Evolutionary conservation across 2,113 vertebrate species (phyloP).

Genomic region (Urocynchramus pylzowi): DNA sequence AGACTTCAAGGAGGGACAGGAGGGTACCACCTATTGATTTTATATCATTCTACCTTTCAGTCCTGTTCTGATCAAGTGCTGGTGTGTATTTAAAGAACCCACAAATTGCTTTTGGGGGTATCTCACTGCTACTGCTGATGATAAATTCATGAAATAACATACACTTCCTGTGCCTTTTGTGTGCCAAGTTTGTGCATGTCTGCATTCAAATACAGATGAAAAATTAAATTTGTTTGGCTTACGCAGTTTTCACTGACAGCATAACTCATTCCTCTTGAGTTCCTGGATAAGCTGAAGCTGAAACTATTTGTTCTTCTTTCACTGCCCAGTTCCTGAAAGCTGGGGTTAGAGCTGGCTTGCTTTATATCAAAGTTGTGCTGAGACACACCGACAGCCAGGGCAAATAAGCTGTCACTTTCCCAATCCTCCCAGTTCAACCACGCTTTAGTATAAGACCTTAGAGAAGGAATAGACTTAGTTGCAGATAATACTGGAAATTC

Average conservation of each 20-base stretch:
- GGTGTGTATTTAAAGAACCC: background rate
- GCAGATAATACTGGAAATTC: background rate
- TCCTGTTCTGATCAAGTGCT: background rate
- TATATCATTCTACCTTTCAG: background rate
- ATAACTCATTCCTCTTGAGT: slow-evolving; percentile 42
- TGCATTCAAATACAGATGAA: slow-evolving; percentile 35
- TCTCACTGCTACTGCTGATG: background rate
- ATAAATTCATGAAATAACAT: background rate
- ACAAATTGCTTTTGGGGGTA: background rate
- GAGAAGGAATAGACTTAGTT: background rate
- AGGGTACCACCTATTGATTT: background rate
- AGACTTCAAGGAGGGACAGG: background rate
- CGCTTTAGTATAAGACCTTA: background rate
- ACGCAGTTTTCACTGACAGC: slow-evolving; percentile 9
- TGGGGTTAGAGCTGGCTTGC: background rate
- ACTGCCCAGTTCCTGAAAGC: slow-evolving; percentile 1
- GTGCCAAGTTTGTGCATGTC: slow-evolving; percentile 17
- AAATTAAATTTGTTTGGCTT: slow-evolving; percentile 44
- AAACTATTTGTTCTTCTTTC: slow-evolving; percentile 38
- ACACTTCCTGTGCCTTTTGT: background rate
- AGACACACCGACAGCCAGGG: background rate
- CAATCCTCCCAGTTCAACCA: background rate
- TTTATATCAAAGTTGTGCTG: background rate
- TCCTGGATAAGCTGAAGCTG: slow-evolving; percentile 4
- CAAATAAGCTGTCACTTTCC: background rate